A percentile compares a stretch with the other conserved stretches of the same genome.
Conservation (phyloP, 2,888 invertebrate genomes). For the Azorinus chamasolen region DNA sequence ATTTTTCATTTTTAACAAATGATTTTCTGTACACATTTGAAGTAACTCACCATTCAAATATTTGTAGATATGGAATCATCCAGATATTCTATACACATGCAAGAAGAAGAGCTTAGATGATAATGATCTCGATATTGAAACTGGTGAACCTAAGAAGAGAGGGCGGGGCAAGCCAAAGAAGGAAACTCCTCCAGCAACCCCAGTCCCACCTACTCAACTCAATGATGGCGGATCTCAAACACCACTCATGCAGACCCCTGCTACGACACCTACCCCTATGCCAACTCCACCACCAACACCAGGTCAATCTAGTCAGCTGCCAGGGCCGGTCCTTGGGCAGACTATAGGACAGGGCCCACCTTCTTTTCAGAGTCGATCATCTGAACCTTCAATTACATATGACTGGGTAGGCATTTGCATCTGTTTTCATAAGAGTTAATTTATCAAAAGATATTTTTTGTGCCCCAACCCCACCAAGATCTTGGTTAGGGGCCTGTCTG, state of each 20-base stretch:
- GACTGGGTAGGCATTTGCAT: slow-evolving; percentile 76
- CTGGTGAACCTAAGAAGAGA: slow-evolving; percentile 73
- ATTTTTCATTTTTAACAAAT: too few relatives aligned
- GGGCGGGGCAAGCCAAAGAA: slow-evolving; percentile 39
- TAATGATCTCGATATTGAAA: slow-evolving; percentile 85
- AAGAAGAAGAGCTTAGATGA: slow-evolving; percentile 81
- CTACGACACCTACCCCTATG: not conserved
- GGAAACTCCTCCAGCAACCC: slow-evolving; percentile 51
- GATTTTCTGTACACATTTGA: too few relatives aligned
- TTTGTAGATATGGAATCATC: slow-evolving; percentile 88
- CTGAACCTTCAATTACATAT: slow-evolving; percentile 72
- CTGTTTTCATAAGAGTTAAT: too few relatives aligned
- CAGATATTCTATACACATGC: slow-evolving; percentile 86
- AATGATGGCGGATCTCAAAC: not conserved
- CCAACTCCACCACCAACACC: not conserved
- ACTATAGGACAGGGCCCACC: slow-evolving; percentile 4
- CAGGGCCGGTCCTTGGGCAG: not conserved
- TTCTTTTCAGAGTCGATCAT: slow-evolving; percentile 24
- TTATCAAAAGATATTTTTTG: too few relatives aligned
- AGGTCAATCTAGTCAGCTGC: not conserved
- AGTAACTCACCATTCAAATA: too few relatives aligned
- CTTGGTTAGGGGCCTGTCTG: too few relatives aligned
- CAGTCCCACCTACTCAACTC: slow-evolving; percentile 17
- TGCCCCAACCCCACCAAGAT: too few relatives aligned
- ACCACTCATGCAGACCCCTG: not conserved